Evolutionary conservation across 2,113 vertebrate species (phyloP).

Genomic region (Etheostoma spectabile): DNA sequence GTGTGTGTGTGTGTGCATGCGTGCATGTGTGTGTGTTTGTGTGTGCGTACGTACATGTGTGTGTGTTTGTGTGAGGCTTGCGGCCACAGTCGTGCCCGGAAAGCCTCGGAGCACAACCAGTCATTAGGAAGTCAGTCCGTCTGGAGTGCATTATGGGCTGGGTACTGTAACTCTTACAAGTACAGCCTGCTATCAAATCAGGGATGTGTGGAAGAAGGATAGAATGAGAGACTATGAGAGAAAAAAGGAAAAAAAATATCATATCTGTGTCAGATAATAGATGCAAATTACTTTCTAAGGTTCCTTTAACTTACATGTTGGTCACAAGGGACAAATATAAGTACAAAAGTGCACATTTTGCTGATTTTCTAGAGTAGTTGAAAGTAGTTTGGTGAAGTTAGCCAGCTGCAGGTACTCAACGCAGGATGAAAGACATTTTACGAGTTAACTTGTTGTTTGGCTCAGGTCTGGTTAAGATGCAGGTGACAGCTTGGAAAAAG

Average conservation of each 20-base stretch:
- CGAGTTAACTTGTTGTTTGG: not conserved
- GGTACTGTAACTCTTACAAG: conserved; percentile 85
- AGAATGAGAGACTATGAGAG: conserved; percentile 17
- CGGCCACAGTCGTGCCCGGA: conserved; percentile 84
- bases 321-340: not conserved
- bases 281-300: not conserved
- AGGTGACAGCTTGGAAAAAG: conserved; percentile 22
- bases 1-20: conserved; percentile 43
- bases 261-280: conserved; percentile 29
- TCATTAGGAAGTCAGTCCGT: conserved; percentile 87
- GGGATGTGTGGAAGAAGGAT: conserved; percentile 53
- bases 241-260: not conserved
- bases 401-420: conserved; percentile 7
- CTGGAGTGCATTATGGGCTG: conserved; percentile 86
- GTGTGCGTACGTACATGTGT: conserved; percentile 46
- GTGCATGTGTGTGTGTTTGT: conserved; percentile 6
- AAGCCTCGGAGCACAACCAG: conserved; percentile 85
- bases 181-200: conserved; percentile 81
- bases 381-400: not conserved
- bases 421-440: not conserved
- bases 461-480: conserved; percentile 10
- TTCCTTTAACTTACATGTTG: conserved; percentile 4
- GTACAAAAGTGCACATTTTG: not conserved
- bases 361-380: not conserved
- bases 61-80: conserved; percentile 79